A percentile compares a stretch with the other conserved stretches of the same genome.
phyloP scores from a whole-genome alignment of 2,113 vertebrate species.

The Pterocles orientalis region DNA sequence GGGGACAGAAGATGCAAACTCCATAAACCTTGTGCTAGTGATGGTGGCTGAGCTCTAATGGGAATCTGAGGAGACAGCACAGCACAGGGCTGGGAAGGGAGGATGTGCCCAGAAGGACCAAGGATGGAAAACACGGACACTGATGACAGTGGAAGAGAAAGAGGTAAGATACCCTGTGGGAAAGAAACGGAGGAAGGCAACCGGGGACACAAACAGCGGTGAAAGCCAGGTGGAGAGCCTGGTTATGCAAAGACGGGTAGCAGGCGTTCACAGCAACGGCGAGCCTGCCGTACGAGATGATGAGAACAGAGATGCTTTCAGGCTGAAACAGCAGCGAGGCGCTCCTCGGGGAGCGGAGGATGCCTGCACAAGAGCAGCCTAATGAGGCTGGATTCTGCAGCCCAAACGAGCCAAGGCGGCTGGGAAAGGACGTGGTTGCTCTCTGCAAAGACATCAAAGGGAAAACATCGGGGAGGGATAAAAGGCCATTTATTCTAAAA shows the following conservation, averaged over 20 bases:
- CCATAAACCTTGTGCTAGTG: neutral
- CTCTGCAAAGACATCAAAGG: neutral
- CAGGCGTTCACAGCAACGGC: neutral
- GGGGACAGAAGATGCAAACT: neutral
- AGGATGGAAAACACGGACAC: neutral
- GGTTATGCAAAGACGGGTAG: neutral
- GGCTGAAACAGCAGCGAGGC: neutral
- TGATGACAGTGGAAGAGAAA: neutral
- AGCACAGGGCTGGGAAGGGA: neutral
- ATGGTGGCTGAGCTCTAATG: neutral
- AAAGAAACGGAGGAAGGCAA: neutral
- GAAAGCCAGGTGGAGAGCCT: neutral
- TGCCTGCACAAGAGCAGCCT: neutral
- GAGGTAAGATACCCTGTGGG: neutral
- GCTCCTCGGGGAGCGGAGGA: neutral
- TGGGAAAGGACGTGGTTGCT: neutral
- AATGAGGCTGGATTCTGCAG: neutral
- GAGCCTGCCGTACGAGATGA: accelerated
- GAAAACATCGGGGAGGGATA: neutral
- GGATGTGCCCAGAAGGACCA: neutral
- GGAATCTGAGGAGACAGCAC: neutral
- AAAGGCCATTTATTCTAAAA: neutral
- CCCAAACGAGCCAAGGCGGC: neutral
- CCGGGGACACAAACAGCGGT: neutral
- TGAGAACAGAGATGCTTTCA: neutral